Base-by-base conservation (phyloP, 2,113 vertebrate genomes). In the Rutilus rutilus region DNA sequence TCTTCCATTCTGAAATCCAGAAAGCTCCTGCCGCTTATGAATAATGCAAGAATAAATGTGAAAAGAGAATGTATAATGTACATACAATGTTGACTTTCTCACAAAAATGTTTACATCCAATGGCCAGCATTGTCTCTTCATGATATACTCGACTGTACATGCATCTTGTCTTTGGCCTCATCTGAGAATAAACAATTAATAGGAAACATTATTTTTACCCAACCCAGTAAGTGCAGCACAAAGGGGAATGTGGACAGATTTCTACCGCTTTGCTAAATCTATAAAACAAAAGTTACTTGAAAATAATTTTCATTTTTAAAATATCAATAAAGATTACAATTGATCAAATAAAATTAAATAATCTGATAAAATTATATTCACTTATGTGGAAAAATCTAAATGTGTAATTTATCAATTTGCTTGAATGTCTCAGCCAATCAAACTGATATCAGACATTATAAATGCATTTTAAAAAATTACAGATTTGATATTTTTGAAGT, bases 101-200 rank as follows among this genome's bases (percentile, higher is more conserved):
- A 81, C 98, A 99, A 19, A 47, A 88, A 2, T 86, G 23, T 78
- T 64, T 88, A 92, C 98, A 99, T 42, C 97, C 97, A 0, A 96
- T 59, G 42, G 86, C 87, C 27, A 92, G 6, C 8, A 94, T 78
- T 0, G 87, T 89, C 10, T 45, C 91, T 1, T 90, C 93, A 17
- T 93, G 89, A 87, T 92, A 91, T 52, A 90, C 91, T 10, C 87
- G 84, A 0, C 65, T 87, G 21, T 93, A 91, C 82, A 96, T 2
- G 2, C 98, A 99, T 27, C 52, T 94, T 2, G 3, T 92, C 60
- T 83, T 69, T 0, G 86, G 52, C 1, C 14, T n/a, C 97, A 97
- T 86, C 71, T 87, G 17, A 89, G 81, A 83, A 82, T 17, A 33
- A 86, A 76, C 36, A 47, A 36, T 81, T 4, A 47, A 6, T 65